Evolutionary conservation across 2,888 invertebrate species (phyloP).

Genomic region (Sminthurinus aureus): DNA sequence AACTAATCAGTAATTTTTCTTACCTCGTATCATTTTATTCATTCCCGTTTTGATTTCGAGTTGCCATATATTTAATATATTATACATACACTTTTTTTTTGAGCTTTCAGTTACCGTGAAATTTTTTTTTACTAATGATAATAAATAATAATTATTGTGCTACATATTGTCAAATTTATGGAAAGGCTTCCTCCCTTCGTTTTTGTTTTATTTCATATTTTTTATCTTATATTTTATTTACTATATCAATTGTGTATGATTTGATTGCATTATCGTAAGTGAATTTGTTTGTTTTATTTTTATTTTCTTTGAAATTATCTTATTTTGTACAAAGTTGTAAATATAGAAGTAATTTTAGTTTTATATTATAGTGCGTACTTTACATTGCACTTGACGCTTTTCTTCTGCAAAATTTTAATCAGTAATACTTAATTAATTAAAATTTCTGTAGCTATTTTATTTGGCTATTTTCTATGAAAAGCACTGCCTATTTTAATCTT

Average conservation of each 20-base stretch:
- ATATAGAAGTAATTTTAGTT: not conserved
- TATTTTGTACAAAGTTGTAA: not conserved
- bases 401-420: not conserved
- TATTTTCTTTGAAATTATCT: not conserved
- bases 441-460: not conserved
- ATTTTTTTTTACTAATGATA: not conserved
- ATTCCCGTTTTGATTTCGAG: not conserved
- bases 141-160: not conserved
- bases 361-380: not conserved
- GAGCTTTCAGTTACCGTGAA: not conserved
- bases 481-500: no score
- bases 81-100: not conserved
- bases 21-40: not conserved
- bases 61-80: conserved; percentile 1
- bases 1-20: not conserved
- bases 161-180: conserved; percentile 1
- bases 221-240: not conserved
- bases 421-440: not conserved
- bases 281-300: not conserved
- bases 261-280: not conserved
- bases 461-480: not conserved
- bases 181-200: not conserved
- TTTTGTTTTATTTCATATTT: not conserved
- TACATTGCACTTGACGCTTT: not conserved
- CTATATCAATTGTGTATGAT: no score